These are phyloP conservation scores for Synaphobranchus kaupii DNA, from an alignment of 2,797 vertebrate species.

Conservation along the genomic window DNA sequence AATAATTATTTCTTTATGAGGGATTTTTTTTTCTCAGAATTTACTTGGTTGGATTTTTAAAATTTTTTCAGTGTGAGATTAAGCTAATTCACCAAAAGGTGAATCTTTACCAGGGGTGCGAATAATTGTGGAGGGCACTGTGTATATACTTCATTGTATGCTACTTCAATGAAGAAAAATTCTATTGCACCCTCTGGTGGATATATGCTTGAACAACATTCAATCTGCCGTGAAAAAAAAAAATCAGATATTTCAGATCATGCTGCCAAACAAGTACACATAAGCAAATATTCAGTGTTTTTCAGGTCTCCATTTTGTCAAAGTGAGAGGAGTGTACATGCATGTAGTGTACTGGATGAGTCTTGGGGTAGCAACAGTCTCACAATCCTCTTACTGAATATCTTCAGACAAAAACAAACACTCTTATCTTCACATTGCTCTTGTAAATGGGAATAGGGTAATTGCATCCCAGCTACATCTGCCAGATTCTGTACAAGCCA, in stretches of 20 bases:
- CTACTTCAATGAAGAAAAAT: background rate
- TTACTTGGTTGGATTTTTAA: no score
- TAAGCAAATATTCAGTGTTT: background rate
- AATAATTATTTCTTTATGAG: no score
- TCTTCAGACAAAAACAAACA: background rate
- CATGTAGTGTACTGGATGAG: background rate
- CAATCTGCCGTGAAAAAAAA: background rate
- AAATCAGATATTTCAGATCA: background rate
- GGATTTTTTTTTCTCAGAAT: no score
- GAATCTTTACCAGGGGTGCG: no score
- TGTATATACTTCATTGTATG: no score
- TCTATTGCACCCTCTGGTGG: slow-evolving; percentile 26
- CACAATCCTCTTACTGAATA: background rate
- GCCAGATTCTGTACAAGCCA: no score
- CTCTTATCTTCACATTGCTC: no score
- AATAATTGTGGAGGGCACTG: no score
- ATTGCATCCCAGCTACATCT: no score
- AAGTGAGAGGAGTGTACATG: background rate
- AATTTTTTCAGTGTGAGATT: no score
- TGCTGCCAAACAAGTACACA: background rate
- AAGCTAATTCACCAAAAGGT: no score
- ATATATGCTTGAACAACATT: background rate
- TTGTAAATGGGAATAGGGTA: no score
- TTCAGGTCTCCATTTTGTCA: background rate
- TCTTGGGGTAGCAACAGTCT: background rate